phyloP scores from a whole-genome alignment of 2,888 invertebrate species.

The Mantis religiosa region DNA sequence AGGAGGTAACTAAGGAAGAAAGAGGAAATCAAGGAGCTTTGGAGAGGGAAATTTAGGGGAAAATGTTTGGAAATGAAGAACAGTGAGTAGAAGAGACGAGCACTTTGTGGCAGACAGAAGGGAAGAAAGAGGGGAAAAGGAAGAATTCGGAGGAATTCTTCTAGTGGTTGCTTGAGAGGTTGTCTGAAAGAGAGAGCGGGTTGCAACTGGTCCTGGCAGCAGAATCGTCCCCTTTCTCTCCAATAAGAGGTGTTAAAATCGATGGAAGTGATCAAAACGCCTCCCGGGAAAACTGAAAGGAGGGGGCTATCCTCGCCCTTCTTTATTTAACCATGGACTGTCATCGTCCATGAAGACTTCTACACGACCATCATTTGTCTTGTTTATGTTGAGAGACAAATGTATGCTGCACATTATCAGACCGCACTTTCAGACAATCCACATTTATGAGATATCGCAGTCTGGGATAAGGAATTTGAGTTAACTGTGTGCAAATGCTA shows the following conservation, averaged over 20 bases:
- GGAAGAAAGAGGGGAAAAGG: not conserved
- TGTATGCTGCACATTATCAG: not conserved
- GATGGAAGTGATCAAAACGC: not conserved
- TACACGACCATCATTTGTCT: not conserved
- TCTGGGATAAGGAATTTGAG: no score
- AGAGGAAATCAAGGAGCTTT: not conserved
- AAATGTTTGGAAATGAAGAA: not conserved
- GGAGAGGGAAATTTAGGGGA: not conserved
- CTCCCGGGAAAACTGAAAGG: not conserved
- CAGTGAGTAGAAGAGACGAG: not conserved
- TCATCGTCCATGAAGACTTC: not conserved
- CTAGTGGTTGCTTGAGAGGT: not conserved
- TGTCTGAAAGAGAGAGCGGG: not conserved
- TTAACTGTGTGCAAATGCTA: no score
- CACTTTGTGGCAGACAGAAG: not conserved
- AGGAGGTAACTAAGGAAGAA: not conserved
- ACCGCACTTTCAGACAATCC: not conserved
- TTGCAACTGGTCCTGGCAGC: not conserved
- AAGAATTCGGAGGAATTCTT: not conserved
- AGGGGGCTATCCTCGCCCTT: not conserved
- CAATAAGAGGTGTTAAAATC: not conserved
- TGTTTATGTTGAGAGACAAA: not conserved
- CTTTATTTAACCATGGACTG: not conserved
- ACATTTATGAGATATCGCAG: not conserved
- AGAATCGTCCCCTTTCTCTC: not conserved